Base-by-base conservation (phyloP, 2,888 invertebrate genomes). In the Rhaphigaster nebulosa region DNA sequence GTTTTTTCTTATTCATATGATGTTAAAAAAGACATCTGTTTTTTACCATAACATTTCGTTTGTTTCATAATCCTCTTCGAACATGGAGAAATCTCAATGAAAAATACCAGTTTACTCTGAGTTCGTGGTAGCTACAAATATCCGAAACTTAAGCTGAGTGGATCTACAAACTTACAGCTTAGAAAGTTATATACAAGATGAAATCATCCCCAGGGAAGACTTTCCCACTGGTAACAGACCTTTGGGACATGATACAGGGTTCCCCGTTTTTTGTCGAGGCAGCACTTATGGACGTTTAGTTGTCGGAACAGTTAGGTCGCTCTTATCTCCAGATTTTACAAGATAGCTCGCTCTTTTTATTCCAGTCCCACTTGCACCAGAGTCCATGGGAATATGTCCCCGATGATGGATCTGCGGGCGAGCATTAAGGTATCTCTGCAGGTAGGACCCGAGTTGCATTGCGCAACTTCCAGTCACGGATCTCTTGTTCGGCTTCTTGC, bases 221-320 rank as follows among this genome's bases (percentile, higher is more conserved):
- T 76, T 76, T 76, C 70, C 70, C 70, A 76, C 70, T 76, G 38
- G 70, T 38, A 76, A 34, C 20, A 38, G 70, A 34, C 70, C 70
- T 23, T 34, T 20, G 70, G 70, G 70, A 76, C 70, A 76, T 76
- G 70, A 76, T 76, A 76, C 20, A 38, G 70, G 70, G 34, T 38
- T 38, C 70, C 70, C 70, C 38, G 70, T 76, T 76, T 76, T 76
- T 76, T 76, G 70, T 76, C 38, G 70, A 15, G 34, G 8, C 20
- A 76, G 70, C 70, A 76, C 70, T 76, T 76, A 76, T 76, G 70
- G 70, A 23, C 34, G 70, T 76, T 76, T 76, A 76, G 70, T 76
- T 34, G 70, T 38, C 34, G 34, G 3, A 38, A 76, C 70, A 76
- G 70, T 76, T 76, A 76, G 34, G 34, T 12, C 70, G 15, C 34